Base-by-base conservation (phyloP, 2,113 vertebrate genomes). In the Pleuronectes platessa region DNA sequence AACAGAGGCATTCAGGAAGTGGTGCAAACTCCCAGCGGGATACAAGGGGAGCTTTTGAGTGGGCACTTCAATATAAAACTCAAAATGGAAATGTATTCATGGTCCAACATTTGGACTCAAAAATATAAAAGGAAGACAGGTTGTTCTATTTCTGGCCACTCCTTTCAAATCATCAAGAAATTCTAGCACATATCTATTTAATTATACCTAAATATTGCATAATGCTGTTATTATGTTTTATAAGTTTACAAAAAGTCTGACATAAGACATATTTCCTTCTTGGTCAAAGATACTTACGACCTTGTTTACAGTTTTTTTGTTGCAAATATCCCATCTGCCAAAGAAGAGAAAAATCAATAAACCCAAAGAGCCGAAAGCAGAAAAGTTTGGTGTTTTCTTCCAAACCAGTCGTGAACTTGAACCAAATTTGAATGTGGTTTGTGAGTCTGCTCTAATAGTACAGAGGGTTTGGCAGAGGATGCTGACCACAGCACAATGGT, bases 401-500 rank as follows among this genome's bases (percentile, higher is more conserved):
- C 1, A 0, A 71, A 17, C 14, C 45, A 26, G 61, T 74, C 4
- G 23, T 45, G 20, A 71, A 53, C 61, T 71, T 45, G 10, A 18
- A 51, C 59, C 45, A 31, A 61, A 61, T 60, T 31, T 74, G 53
- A 27, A 75, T 80, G 75, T 76, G 61, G n/a, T 45, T n/a, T 2
- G 24, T 69, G 61, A 68, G 47, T 67, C 31, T 55, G 6, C 73
- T 63, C 60, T 81, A 73, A 79, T 74, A 31, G 31, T 31, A 31
- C 31, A 65, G 61, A 81, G 40, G 37, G 58, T 67, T 81, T 82
- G 67, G 76, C 65, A 17, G 65, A 64, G 51, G 61, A 68, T 53
- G 68, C 54, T 76, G 78, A 82, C 73, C 75, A 77, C 79, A 68
- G 65, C 67, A 71, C 47, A 62, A 71, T 80, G 76, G 47, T 84